These are phyloP conservation scores for Drepanosiphum platanoidis DNA, from an alignment of 2,888 invertebrate genomes.

Conservation along the genomic window DNA sequence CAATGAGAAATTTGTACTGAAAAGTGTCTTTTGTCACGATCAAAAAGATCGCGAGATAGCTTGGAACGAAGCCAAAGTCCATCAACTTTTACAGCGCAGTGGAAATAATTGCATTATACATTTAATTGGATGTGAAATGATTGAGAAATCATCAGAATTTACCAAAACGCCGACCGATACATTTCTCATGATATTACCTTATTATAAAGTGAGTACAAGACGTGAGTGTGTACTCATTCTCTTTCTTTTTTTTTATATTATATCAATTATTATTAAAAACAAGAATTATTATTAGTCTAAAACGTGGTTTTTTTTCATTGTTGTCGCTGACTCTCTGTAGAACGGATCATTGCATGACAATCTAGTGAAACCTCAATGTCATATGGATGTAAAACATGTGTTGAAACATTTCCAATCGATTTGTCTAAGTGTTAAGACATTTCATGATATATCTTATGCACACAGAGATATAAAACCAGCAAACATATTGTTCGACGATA, in stretches of 20 bases:
- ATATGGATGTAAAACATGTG: slow-evolving; percentile 75
- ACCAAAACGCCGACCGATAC: slow-evolving; percentile 72
- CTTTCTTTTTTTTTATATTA: slow-evolving; percentile 37
- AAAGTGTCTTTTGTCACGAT: slow-evolving; percentile 83
- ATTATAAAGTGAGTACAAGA: slow-evolving; percentile 74
- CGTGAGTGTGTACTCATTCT: no score
- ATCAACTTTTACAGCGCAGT: slow-evolving; percentile 72
- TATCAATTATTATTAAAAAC: slow-evolving; percentile 1
- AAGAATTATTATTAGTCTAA: no score
- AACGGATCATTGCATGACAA: slow-evolving; percentile 80
- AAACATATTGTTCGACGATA: slow-evolving; percentile 81
- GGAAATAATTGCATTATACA: slow-evolving; percentile 11
- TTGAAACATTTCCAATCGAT: slow-evolving; percentile 78
- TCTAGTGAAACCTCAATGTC: slow-evolving; percentile 73
- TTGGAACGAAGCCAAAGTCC: slow-evolving; percentile 78
- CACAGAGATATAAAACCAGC: slow-evolving; percentile 88
- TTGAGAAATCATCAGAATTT: slow-evolving; percentile 47
- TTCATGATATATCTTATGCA: slow-evolving; percentile 80
- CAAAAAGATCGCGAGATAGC: slow-evolving; percentile 79
- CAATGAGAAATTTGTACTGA: slow-evolving; percentile 78
- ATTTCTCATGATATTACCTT: slow-evolving; percentile 79
- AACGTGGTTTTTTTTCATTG: slow-evolving; percentile 66
- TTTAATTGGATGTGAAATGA: slow-evolving; percentile 48
- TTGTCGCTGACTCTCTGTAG: slow-evolving; percentile 68
- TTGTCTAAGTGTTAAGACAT: slow-evolving; percentile 78